Evolutionary conservation across 2,888 invertebrate species (phyloP).

Genomic region (Phyllotreta striolata): DNA sequence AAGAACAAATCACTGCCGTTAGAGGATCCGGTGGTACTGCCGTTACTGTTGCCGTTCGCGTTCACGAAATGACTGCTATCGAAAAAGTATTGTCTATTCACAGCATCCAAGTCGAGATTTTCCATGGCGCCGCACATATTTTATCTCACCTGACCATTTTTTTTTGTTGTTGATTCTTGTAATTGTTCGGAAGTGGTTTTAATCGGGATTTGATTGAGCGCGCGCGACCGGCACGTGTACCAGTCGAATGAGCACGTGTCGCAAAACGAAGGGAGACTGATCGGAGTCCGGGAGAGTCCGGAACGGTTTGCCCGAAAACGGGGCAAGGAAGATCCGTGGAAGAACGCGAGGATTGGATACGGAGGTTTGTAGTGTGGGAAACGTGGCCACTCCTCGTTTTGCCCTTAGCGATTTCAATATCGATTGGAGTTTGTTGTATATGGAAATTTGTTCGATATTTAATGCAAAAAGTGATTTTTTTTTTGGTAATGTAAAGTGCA

Average conservation of each 20-base stretch:
- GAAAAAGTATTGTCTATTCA: slow-evolving; percentile 73
- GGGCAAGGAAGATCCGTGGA: slow-evolving; percentile 33
- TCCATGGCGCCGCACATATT: slow-evolving; percentile 73
- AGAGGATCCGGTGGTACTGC: slow-evolving; percentile 67
- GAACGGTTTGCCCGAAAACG: slow-evolving; percentile 28
- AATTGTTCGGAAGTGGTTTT: slow-evolving; percentile 23
- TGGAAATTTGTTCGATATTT: too few relatives aligned
- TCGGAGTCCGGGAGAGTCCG: slow-evolving; percentile 41
- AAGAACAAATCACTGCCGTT: slow-evolving; percentile 75
- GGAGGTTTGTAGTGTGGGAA: slow-evolving; percentile 40
- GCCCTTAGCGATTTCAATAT: slow-evolving; percentile 1
- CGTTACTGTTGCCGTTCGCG: slow-evolving; percentile 64
- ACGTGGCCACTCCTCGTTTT: slow-evolving; percentile 39
- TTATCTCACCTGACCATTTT: slow-evolving; percentile 47
- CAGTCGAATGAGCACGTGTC: slow-evolving; percentile 50
- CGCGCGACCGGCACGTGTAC: slow-evolving; percentile 46
- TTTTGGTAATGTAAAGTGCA: neutral
- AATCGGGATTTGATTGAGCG: slow-evolving; percentile 18
- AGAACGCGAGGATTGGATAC: slow-evolving; percentile 42
- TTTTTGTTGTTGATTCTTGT: slow-evolving; percentile 7
- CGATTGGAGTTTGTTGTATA: neutral
- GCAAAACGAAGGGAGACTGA: slow-evolving; percentile 45
- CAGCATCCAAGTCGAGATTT: slow-evolving; percentile 72
- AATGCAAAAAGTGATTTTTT: neutral
- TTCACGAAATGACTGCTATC: slow-evolving; percentile 63